Evolutionary conservation across 2,113 vertebrate genomes (phyloP).

Genomic region (Pollimyrus isidori): DNA sequence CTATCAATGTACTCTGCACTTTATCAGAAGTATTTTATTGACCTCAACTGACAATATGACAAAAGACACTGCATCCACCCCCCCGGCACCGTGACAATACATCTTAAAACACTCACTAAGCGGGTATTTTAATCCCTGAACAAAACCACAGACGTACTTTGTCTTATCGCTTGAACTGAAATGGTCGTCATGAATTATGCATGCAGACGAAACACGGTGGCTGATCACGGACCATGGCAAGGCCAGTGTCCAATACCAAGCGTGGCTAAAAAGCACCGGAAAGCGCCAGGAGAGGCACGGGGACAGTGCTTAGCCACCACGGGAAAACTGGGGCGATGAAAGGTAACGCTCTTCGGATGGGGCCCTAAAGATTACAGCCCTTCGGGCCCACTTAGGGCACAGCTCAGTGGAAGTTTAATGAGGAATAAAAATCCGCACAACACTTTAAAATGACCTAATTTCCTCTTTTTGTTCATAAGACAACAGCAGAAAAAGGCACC

Average conservation of each 20-base stretch:
- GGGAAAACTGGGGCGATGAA: background rate
- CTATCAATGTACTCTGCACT: background rate
- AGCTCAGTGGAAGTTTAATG: background rate
- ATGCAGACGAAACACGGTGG: background rate
- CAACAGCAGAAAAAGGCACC: background rate
- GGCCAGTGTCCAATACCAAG: background rate
- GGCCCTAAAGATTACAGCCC: background rate
- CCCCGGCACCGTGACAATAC: background rate
- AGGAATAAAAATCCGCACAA: background rate
- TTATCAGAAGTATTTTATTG: background rate
- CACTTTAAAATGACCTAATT: background rate
- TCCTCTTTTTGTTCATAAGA: background rate
- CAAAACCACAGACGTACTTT: background rate
- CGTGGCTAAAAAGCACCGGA: background rate
- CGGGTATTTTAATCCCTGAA: background rate
- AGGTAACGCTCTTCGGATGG: background rate
- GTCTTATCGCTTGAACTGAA: background rate
- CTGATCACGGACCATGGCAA: background rate
- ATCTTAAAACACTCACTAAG: background rate
- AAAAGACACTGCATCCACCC: background rate
- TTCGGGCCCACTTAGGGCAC: background rate
- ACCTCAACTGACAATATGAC: background rate
- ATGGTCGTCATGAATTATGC: background rate
- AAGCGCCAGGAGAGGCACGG: background rate
- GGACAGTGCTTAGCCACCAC: background rate